Conservation (phyloP, 2,888 invertebrate species). For the Drosophila niveifrons region DNA sequence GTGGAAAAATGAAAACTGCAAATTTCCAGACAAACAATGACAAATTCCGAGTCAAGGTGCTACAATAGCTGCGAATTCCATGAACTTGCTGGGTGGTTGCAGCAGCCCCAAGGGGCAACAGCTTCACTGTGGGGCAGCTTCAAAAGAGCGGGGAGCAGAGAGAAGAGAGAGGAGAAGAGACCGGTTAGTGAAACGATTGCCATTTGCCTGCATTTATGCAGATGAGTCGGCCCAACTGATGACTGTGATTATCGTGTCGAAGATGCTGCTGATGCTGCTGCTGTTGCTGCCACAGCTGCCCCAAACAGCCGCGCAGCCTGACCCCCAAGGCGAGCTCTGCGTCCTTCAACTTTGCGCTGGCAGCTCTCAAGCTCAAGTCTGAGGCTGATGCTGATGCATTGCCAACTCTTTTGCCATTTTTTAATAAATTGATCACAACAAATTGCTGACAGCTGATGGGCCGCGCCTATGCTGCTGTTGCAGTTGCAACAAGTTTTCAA, state of each 20-base stretch:
- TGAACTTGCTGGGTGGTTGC: conserved; percentile 73
- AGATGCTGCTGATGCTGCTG: neutral
- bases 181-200: conserved; percentile 31
- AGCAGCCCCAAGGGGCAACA: conserved; percentile 11
- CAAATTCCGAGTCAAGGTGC: conserved; percentile 73
- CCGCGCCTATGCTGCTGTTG: conserved; percentile 57
- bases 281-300: neutral
- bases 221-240: conserved; percentile 64
- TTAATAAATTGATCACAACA: conserved; percentile 84
- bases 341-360: conserved; percentile 62
- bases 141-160: neutral
- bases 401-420: conserved; percentile 39
- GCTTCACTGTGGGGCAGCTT: no score
- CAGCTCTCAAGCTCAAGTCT: conserved; percentile 4
- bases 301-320: conserved; percentile 27
- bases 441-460: conserved; percentile 83
- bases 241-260: conserved; percentile 61
- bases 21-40: conserved; percentile 60
- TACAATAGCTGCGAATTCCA: conserved; percentile 70
- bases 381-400: conserved; percentile 31
- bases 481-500: conserved; percentile 72
- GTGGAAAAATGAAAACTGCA: conserved; percentile 11
- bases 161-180: neutral
- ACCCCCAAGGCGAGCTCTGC: conserved; percentile 56
- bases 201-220: conserved; percentile 58